Conservation (phyloP, 2,888 invertebrate species). For the Pasiphila rectangulata region DNA sequence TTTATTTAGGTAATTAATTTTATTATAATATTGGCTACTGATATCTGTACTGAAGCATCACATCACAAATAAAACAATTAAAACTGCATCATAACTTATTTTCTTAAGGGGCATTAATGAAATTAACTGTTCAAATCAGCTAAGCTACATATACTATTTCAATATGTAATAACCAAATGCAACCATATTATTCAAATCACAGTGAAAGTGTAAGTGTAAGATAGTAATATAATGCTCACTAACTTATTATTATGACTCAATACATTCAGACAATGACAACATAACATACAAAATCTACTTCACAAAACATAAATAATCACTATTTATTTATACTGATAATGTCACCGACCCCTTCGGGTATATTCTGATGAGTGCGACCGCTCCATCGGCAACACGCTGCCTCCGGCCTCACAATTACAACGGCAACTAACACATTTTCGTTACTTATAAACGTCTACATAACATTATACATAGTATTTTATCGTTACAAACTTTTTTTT, state of each 20-base stretch:
- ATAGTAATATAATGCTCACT: slow-evolving; percentile 65
- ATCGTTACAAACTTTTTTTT: slow-evolving; percentile 67
- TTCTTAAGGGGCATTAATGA: slow-evolving; percentile 23
- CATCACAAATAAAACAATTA: slow-evolving; percentile 58
- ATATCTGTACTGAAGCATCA: slow-evolving; percentile 73
- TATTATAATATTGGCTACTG: slow-evolving; percentile 70
- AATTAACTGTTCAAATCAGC: slow-evolving; percentile 26
- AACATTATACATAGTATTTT: slow-evolving; percentile 65
- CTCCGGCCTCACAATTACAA: slow-evolving; percentile 46
- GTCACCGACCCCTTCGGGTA: slow-evolving; percentile 42
- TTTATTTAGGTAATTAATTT: slow-evolving; percentile 47
- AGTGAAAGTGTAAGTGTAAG: slow-evolving; percentile 65
- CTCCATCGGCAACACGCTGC: slow-evolving; percentile 26
- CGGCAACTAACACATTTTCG: slow-evolving; percentile 54
- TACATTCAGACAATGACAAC: slow-evolving; percentile 62
- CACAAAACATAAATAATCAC: slow-evolving; percentile 56
- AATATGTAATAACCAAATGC: slow-evolving; percentile 58
- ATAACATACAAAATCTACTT: slow-evolving; percentile 61
- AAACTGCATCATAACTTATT: slow-evolving; percentile 25
- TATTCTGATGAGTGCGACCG: slow-evolving; percentile 35
- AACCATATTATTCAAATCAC: slow-evolving; percentile 73
- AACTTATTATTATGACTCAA: slow-evolving; percentile 75
- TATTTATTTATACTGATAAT: slow-evolving; percentile 52
- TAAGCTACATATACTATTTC: slow-evolving; percentile 40
- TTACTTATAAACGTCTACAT: slow-evolving; percentile 72